Evolutionary conservation across 2,888 invertebrate species (phyloP).

Genomic region (Endotricha flammealis): DNA sequence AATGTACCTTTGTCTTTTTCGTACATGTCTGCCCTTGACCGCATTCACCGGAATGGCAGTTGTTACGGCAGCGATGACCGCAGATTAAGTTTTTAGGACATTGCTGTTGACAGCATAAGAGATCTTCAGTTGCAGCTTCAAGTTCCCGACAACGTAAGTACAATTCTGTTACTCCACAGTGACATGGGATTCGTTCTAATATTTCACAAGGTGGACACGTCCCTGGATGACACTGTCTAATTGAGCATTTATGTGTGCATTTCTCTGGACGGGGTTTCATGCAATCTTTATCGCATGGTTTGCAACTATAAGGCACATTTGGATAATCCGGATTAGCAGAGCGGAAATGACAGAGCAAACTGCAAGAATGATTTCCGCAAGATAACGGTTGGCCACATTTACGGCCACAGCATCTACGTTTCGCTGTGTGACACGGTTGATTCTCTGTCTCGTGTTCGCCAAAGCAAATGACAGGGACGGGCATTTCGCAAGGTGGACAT

Average conservation of each 20-base stretch:
- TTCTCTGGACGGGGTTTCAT: slow-evolving; percentile 81
- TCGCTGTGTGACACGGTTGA: slow-evolving; percentile 84
- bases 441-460: slow-evolving; percentile 83
- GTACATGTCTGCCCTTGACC: slow-evolving; percentile 82
- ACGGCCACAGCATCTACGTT: slow-evolving; percentile 86
- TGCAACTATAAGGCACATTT: slow-evolving; percentile 68
- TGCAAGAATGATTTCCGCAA: slow-evolving; percentile 90
- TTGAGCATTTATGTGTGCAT: slow-evolving; percentile 86
- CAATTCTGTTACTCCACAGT: slow-evolving; percentile 87
- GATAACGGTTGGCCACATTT: slow-evolving; percentile 83
- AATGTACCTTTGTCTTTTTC: slow-evolving; percentile 88
- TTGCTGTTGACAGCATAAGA: slow-evolving; percentile 86
- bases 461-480: slow-evolving; percentile 84
- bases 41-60: slow-evolving; percentile 87
- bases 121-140: slow-evolving; percentile 67
- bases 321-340: slow-evolving; percentile 41
- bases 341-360: slow-evolving; percentile 82
- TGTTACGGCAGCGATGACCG: slow-evolving; percentile 87
- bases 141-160: slow-evolving; percentile 86
- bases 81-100: slow-evolving; percentile 93
- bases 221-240: slow-evolving; percentile 83
- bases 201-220: slow-evolving; percentile 86
- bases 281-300: slow-evolving; percentile 76
- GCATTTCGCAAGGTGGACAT: slow-evolving; percentile 85
- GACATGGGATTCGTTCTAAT: slow-evolving; percentile 84